Conservation (phyloP, 1,140 invertebrate species). For the Druon quercuslanigerum region DNA sequence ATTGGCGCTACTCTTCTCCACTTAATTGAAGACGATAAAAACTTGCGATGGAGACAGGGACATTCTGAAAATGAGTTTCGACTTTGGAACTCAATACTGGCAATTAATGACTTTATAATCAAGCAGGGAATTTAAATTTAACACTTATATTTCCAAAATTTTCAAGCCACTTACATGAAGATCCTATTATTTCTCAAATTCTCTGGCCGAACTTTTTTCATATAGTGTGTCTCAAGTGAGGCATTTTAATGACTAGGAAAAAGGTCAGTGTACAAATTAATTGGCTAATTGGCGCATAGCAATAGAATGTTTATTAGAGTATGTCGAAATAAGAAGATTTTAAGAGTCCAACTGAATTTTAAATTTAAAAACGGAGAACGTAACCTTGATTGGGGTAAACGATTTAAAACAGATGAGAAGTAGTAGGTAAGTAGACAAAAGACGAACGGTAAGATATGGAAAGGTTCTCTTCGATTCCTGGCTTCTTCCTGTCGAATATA, state of each 20-base stretch:
- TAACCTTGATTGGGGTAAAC: not conserved
- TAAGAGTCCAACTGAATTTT: not conserved
- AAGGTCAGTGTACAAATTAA: too few species aligned
- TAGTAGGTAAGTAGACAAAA: not conserved
- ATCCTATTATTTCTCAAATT: too few species aligned
- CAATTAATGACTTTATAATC: not conserved
- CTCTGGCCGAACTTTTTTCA: too few species aligned
- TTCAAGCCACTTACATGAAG: too few species aligned
- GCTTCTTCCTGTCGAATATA: conserved; percentile 46
- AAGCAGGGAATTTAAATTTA: too few species aligned
- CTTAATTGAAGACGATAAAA: conserved; percentile 25
- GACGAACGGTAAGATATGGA: not conserved
- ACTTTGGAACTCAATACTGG: not conserved
- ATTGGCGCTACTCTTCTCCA: conserved; percentile 8
- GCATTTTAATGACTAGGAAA: too few species aligned
- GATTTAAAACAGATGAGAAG: not conserved
- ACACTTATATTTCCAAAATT: too few species aligned
- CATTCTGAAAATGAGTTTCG: conserved; percentile 2
- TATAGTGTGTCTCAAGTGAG: too few species aligned
- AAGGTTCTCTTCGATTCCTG: conserved; percentile 39
- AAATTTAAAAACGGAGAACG: not conserved
- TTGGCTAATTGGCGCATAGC: too few species aligned
- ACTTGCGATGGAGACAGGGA: not conserved
- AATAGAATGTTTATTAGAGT: too few species aligned
- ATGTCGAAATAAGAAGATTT: too few species aligned